Conservation (phyloP, 2,888 invertebrate species). For the Agriopis marginaria region DNA sequence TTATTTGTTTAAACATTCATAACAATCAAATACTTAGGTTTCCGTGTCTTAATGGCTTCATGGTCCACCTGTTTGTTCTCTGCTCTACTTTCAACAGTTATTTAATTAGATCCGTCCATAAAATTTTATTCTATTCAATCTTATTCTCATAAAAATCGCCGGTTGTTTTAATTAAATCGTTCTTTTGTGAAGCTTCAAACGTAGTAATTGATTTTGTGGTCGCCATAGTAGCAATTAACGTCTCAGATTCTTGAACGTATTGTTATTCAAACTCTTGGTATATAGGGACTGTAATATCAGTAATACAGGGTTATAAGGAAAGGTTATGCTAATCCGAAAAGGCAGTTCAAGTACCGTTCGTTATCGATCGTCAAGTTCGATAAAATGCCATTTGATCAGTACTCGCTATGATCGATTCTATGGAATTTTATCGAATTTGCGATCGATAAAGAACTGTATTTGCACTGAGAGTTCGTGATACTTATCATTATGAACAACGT, state of each 20-base stretch:
- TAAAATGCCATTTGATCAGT: too few species aligned
- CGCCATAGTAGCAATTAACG: conserved; percentile 24
- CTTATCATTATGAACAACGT: too few species aligned
- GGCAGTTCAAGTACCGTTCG: too few species aligned
- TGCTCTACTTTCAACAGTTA: conserved; percentile 6
- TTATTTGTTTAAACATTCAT: neutral
- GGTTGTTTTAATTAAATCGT: conserved; percentile 22
- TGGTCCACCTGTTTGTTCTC: conserved; percentile 3
- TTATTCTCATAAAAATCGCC: conserved; percentile 16
- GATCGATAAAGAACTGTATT: too few species aligned
- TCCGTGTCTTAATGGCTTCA: conserved; percentile 1
- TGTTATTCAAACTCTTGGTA: neutral
- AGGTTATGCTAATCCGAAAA: too few species aligned
- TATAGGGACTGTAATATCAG: too few species aligned
- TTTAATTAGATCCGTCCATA: conserved; percentile 15
- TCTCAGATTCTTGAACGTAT: conserved; percentile 1
- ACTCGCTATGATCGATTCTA: too few species aligned
- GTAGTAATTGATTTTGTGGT: conserved; percentile 30
- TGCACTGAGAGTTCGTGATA: too few species aligned
- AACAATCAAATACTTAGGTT: neutral
- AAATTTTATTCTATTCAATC: conserved; percentile 14
- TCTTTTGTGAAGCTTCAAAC: conserved; percentile 28
- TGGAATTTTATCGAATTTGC: too few species aligned
- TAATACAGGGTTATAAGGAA: too few species aligned
- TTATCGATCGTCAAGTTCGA: too few species aligned